A percentile compares a stretch with the other conserved stretches of the same genome.
phyloP scores from a whole-genome alignment of 2,888 invertebrate genomes.

The Exocentrus adspersus region DNA sequence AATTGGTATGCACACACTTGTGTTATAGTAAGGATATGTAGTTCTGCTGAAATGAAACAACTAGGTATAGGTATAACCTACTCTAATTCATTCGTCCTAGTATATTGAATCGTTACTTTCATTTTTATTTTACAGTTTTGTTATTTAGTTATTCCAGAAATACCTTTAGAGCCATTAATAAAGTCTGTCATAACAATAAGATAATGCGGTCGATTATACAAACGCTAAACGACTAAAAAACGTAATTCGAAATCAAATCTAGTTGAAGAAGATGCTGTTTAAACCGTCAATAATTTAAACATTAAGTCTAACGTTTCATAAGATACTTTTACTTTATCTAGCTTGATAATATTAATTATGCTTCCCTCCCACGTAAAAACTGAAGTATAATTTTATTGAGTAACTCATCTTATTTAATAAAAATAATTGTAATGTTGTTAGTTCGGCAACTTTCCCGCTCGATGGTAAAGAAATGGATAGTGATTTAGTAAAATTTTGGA shows the following conservation, averaged over 20 bases:
- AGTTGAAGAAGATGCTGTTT: neutral
- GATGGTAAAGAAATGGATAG: no score
- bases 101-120: constrained; percentile 33
- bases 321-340: neutral
- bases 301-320: neutral
- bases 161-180: neutral
- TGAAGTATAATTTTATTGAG: neutral
- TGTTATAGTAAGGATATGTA: constrained; percentile 15
- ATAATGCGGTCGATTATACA: neutral
- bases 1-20: constrained; percentile 5
- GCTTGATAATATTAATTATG: neutral
- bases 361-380: neutral
- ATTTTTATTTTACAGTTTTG: constrained; percentile 39
- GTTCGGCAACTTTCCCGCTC: no score
- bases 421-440: neutral
- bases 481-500: no score
- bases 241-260: neutral
- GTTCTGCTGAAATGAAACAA: constrained; percentile 9
- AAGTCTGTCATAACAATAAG: neutral
- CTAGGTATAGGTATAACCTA: no score
- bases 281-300: neutral
- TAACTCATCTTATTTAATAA: neutral
- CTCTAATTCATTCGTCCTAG: constrained; percentile 26
- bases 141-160: neutral
- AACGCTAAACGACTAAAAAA: neutral